Evolutionary conservation across 2,797 vertebrate genomes (phyloP), one percentile per base, ranked within the genome.

Genomic region (Hypotaenidia philippensis): DNA sequence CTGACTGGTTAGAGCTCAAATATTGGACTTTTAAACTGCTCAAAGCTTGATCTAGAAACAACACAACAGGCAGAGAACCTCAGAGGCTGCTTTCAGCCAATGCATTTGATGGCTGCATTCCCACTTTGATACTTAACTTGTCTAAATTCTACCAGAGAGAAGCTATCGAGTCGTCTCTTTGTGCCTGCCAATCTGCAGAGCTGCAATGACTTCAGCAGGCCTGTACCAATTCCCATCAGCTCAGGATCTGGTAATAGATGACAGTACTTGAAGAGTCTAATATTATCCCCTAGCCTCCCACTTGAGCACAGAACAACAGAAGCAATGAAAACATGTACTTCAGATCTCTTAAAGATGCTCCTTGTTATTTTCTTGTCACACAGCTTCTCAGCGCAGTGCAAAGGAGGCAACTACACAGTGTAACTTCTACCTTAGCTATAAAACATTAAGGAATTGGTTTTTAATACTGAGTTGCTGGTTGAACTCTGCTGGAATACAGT

Each of bases 101-200:
- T 25, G 23, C 47, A n/a, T 50, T 91, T 36, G 9, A 47, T 52
- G 78, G 75, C 76, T 66, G 15, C 23, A 2, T 59, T 52, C 79
- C 66, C 88, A 64, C 65, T 56, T 50, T 23, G 31, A 26, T 2
- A 18, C 66, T 75, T 38, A 61, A 61, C 32, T 53, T 64, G 53
- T 22, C 59, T 12, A 25, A 84, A 85, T 27, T 45, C 52, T 32
- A 41, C 38, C 76, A 40, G 50, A 49, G 14, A 36, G 0, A 74
- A 79, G 71, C 68, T 32, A 22, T 7, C 10, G 13, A 32, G 56
- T 45, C n/a, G 2, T 11, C 59, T 20, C 66, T 17, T 9, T 12
- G 6, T 1, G 32, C 56, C 49, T 15, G 0, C 29, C 65, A 3
- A 25, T 23, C 72, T 36, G 3, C 16, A 27, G 0, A 49, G n/a